Conservation (phyloP, 1,140 invertebrate genomes). For the Anoplophora glabripennis region DNA sequence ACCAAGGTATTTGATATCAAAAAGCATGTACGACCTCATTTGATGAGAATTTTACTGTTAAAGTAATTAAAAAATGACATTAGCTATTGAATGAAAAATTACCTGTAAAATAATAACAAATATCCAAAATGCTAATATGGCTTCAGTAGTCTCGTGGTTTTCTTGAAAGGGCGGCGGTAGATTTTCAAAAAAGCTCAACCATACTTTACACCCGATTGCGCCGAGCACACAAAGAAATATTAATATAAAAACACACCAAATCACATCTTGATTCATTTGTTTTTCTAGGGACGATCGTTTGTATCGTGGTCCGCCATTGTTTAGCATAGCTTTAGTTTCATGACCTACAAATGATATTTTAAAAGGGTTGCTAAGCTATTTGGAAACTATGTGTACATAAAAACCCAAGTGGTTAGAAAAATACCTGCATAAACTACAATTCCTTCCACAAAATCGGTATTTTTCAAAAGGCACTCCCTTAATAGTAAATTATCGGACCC, state of each 20-base stretch:
- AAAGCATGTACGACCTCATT: too few species aligned
- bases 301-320: slow-evolving; percentile 93
- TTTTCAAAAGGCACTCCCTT: slow-evolving; percentile 91
- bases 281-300: slow-evolving; percentile 90
- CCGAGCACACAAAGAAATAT: slow-evolving; percentile 87
- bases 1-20: too few species aligned
- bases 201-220: slow-evolving; percentile 84
- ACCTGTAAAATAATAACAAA: slow-evolving; percentile 94
- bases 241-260: slow-evolving; percentile 94
- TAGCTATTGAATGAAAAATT: too few species aligned
- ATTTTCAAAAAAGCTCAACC: slow-evolving; percentile 63
- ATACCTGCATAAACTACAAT: slow-evolving; percentile 94
- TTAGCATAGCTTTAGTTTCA: slow-evolving; percentile 97
- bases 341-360: slow-evolving; percentile 68
- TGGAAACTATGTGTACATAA: background rate
- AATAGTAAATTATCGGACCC: slow-evolving; percentile 91
- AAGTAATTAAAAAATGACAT: too few species aligned
- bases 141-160: slow-evolving; percentile 65
- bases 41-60: too few species aligned
- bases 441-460: slow-evolving; percentile 91
- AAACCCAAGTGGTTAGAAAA: background rate
- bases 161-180: slow-evolving; percentile 62
- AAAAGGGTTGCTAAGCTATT: slow-evolving; percentile 5
- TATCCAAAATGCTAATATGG: slow-evolving; percentile 89
- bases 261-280: slow-evolving; percentile 92